Percentiles rank a stretch among this genome's conserved stretches.
Conservation (phyloP, 2,888 invertebrate genomes). For the Nomada hirtipes region DNA sequence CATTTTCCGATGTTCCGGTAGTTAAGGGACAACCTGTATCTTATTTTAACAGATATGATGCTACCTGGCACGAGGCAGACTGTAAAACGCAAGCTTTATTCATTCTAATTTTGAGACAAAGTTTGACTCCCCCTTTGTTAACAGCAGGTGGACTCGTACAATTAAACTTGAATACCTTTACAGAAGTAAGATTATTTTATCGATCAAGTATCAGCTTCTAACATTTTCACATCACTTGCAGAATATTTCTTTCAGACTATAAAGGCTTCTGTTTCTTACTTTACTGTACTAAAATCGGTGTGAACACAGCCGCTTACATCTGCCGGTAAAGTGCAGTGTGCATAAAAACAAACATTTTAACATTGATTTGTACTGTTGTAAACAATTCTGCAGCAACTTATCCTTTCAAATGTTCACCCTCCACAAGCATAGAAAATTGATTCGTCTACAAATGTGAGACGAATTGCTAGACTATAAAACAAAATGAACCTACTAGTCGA, state of each 20-base stretch:
- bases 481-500: too few relatives aligned
- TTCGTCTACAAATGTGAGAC: too few relatives aligned
- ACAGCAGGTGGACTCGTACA: conserved; percentile 1
- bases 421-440: too few relatives aligned
- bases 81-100: conserved; percentile 3
- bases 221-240: neutral
- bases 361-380: too few relatives aligned
- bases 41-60: neutral
- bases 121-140: neutral
- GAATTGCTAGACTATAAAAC: too few relatives aligned
- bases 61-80: neutral
- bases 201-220: neutral
- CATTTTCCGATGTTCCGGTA: too few relatives aligned
- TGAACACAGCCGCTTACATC: neutral
- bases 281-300: conserved; percentile 13
- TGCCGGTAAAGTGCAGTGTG: too few relatives aligned
- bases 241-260: conserved; percentile 9
- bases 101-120: neutral
- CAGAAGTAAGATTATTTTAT: neutral
- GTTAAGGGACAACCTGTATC: too few relatives aligned
- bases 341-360: too few relatives aligned
- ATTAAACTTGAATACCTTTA: conserved; percentile 14
- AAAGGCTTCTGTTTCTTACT: neutral
- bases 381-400: too few relatives aligned
- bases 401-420: too few relatives aligned